Conservation (phyloP, 2,888 invertebrate species). For the Aspidapion aeneum region DNA sequence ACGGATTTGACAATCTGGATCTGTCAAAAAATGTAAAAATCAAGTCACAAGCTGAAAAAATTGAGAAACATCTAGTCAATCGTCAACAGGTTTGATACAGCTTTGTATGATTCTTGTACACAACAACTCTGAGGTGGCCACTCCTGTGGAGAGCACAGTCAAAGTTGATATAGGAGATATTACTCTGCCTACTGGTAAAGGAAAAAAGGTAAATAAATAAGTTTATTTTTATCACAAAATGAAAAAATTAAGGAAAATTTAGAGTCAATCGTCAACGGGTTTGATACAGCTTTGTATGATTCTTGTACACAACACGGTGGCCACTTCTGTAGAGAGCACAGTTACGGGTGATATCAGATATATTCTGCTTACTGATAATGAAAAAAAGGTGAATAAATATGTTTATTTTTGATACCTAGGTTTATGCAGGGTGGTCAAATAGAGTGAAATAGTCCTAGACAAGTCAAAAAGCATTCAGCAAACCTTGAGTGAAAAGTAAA, state of each 20-base stretch:
- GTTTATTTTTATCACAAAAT: too few species aligned
- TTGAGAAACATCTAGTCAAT: neutral
- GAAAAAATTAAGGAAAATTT: neutral
- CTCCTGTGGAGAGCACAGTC: neutral
- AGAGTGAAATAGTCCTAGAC: too few species aligned
- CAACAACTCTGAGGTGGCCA: neutral
- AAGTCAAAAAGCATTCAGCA: too few species aligned
- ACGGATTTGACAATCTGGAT: slow-evolving; percentile 38
- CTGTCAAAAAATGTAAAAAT: slow-evolving; percentile 38
- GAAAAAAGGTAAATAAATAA: neutral
- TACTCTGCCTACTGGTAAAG: neutral
- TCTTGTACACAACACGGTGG: neutral
- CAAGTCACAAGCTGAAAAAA: slow-evolving; percentile 27
- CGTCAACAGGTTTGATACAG: neutral
- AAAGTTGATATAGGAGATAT: neutral
- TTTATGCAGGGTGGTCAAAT: too few species aligned
- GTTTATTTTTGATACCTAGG: too few species aligned
- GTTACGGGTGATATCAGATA: neutral
- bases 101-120: neutral
- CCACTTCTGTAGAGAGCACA: neutral
- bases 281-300: neutral
- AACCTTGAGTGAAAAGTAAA: too few species aligned
- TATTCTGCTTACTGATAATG: neutral
- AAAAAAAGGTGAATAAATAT: neutral
- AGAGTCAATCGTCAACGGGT: neutral